Evolutionary conservation across 2,113 vertebrate genomes (phyloP).

Genomic region (Thomomys bottae): DNA sequence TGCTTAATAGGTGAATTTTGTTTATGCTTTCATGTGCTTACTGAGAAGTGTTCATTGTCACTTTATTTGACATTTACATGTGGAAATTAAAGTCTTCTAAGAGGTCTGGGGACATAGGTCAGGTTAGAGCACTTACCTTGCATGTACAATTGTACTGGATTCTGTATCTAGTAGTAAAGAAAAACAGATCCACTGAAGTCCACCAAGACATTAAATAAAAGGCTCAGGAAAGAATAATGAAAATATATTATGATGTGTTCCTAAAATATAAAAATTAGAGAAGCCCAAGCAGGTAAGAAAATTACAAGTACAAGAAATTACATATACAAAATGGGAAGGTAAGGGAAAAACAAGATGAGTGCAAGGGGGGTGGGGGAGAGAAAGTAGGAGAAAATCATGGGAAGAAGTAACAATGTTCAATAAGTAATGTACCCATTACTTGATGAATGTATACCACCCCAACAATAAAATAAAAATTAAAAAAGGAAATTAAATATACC

Average conservation of each 20-base stretch:
- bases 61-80: not conserved
- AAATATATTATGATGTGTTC: not conserved
- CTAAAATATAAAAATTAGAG: not conserved
- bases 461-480: too few relatives aligned
- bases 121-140: not conserved
- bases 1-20: not conserved
- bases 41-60: not conserved
- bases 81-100: not conserved
- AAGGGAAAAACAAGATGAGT: too few relatives aligned
- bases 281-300: not conserved
- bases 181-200: not conserved
- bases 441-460: too few relatives aligned
- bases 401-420: too few relatives aligned
- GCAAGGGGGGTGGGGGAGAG: too few relatives aligned
- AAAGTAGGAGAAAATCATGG: too few relatives aligned
- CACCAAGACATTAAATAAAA: not conserved
- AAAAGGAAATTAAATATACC: not conserved
- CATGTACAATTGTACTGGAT: not conserved
- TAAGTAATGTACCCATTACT: too few relatives aligned
- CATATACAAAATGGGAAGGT: too few relatives aligned
- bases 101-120: not conserved
- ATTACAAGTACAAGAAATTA: too few relatives aligned
- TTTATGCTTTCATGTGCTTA: not conserved
- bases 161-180: not conserved
- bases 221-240: not conserved